These are phyloP conservation scores for Battus philenor DNA, from an alignment of 1,140 invertebrate genomes.

Conservation along the genomic window DNA sequence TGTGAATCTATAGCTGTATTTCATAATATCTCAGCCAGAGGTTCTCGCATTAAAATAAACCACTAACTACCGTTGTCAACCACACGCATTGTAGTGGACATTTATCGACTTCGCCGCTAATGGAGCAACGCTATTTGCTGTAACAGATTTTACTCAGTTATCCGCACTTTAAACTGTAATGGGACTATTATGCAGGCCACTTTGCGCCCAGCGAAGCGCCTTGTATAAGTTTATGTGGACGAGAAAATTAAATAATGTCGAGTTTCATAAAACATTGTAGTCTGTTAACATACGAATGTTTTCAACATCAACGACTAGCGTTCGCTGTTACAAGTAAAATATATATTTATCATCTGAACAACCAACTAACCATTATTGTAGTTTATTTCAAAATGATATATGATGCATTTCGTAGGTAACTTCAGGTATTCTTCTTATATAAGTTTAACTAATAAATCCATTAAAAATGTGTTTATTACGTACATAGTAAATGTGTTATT, in stretches of 20 bases:
- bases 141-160: slow-evolving; percentile 53
- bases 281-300: no score
- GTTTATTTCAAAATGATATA: no score
- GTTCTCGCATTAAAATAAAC: slow-evolving; percentile 3
- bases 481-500: no score
- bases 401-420: no score
- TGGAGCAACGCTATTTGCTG: slow-evolving; percentile 42
- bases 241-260: slow-evolving; percentile 7
- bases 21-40: not conserved
- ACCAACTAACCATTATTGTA: no score
- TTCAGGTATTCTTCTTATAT: no score
- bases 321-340: no score
- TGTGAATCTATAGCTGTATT: no score
- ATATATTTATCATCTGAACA: no score
- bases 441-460: no score
- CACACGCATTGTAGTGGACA: slow-evolving; percentile 25
- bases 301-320: no score
- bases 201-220: slow-evolving; percentile 11
- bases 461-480: no score
- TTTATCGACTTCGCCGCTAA: slow-evolving; percentile 50
- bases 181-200: slow-evolving; percentile 31
- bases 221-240: slow-evolving; percentile 14
- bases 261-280: slow-evolving; percentile 12
- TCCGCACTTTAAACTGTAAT: slow-evolving; percentile 45
- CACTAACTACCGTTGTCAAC: slow-evolving; percentile 13